These are phyloP conservation scores for Oriolus oriolus DNA, from an alignment of 2,113 vertebrate genomes.

Conservation along the genomic window DNA sequence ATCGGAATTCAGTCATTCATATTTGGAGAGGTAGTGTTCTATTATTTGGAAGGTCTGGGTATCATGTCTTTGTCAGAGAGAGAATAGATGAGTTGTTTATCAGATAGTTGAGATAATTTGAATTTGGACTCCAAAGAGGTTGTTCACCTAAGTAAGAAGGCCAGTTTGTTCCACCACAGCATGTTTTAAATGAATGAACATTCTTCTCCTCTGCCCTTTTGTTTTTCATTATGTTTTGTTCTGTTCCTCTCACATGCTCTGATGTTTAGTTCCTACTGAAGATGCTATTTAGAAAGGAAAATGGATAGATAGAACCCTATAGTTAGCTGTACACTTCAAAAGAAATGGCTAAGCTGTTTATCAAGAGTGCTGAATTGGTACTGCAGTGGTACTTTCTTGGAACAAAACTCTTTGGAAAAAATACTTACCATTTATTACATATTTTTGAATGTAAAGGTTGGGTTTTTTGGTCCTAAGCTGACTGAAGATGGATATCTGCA, in stretches of 20 bases:
- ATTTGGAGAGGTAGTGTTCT: background rate
- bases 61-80: background rate
- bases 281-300: background rate
- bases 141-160: background rate
- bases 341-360: background rate
- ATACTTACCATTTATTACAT: background rate
- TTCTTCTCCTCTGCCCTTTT: background rate
- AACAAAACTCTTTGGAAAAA: background rate
- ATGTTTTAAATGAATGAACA: background rate
- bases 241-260: background rate
- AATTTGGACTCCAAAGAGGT: background rate
- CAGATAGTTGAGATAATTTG: background rate
- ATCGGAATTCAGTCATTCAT: background rate
- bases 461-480: rapidly evolving
- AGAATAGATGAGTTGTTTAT: background rate
- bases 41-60: background rate
- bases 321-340: background rate
- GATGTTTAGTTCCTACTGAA: background rate
- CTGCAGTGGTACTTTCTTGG: background rate
- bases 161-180: background rate
- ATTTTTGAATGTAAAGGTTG: background rate
- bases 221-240: background rate
- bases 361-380: background rate
- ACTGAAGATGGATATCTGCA: background rate
- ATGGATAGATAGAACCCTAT: background rate